phyloP scores from a whole-genome alignment of 1,140 invertebrate species.

The Ips nitidus region DNA sequence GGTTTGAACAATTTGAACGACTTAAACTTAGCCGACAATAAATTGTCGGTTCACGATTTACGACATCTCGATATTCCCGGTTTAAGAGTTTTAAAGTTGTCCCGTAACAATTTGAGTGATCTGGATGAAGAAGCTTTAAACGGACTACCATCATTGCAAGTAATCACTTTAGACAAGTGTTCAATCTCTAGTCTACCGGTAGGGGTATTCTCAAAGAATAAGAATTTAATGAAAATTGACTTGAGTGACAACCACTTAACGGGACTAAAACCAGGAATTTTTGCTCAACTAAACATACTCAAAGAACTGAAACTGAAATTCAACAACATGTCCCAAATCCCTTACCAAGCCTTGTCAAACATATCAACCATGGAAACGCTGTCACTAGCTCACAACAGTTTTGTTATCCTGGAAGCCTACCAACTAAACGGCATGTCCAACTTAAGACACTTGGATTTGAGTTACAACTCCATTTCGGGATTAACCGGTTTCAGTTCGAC shows the following conservation, averaged over 20 bases:
- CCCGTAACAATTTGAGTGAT: slow-evolving; percentile 76
- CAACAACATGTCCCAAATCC: slow-evolving; percentile 73
- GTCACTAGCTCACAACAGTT: slow-evolving; percentile 70
- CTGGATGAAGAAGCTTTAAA: slow-evolving; percentile 68
- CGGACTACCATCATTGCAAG: slow-evolving; percentile 73
- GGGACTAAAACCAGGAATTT: slow-evolving; percentile 66
- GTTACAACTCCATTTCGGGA: slow-evolving; percentile 72
- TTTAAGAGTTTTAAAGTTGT: slow-evolving; percentile 69
- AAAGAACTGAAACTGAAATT: slow-evolving; percentile 74
- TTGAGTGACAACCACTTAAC: slow-evolving; percentile 68
- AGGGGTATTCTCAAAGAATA: slow-evolving; percentile 71
- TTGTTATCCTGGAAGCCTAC: slow-evolving; percentile 72
- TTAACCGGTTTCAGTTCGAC: slow-evolving; percentile 75
- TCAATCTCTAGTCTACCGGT: slow-evolving; percentile 67
- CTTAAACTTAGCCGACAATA: slow-evolving; percentile 73
- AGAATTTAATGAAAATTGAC: slow-evolving; percentile 70
- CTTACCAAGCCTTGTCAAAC: slow-evolving; percentile 73
- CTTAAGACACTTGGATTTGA: slow-evolving; percentile 73
- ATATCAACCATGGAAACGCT: slow-evolving; percentile 72
- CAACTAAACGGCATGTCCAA: slow-evolving; percentile 71
- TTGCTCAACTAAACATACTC: slow-evolving; percentile 68
- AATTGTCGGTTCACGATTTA: slow-evolving; percentile 66
- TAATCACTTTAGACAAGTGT: slow-evolving; percentile 68
- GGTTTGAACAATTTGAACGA: slow-evolving; percentile 68
- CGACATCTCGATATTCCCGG: slow-evolving; percentile 70